Percentiles rank a stretch among this genome's conserved stretches.
These are phyloP conservation scores for Caenorhabditis wallacei DNA, from an alignment of 2,888 invertebrate species.

Conservation along the genomic window DNA sequence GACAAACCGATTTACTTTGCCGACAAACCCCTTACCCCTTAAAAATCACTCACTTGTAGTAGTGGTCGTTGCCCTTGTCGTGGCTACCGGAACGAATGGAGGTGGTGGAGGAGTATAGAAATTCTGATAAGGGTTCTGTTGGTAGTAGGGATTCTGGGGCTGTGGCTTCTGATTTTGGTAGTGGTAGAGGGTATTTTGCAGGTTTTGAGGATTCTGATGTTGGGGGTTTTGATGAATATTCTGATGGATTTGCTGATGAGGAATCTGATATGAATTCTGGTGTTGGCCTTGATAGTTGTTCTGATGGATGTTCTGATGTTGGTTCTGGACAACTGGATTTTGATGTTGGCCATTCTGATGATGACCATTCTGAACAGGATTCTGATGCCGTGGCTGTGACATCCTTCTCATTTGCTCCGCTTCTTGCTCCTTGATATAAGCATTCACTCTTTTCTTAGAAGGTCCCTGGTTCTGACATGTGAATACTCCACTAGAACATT, in stretches of 20 bases:
- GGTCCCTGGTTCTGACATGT: not conserved
- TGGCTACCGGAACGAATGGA: no score
- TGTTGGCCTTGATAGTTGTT: slow-evolving; percentile 4
- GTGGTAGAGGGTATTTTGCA: no score
- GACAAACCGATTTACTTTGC: no score
- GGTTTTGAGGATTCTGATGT: no score
- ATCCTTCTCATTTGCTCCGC: slow-evolving; percentile 21
- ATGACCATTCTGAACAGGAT: slow-evolving; percentile 6
- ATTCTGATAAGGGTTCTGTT: slow-evolving; percentile 12
- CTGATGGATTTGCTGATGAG: no score
- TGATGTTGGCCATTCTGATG: slow-evolving; percentile 22
- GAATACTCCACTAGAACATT: not conserved
- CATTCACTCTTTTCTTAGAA: slow-evolving; percentile 39
- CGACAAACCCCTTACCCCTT: no score
- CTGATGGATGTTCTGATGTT: slow-evolving; percentile 2
- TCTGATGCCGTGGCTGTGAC: slow-evolving; percentile 13
- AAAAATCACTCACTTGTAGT: slow-evolving; percentile 25
- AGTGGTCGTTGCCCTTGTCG: slow-evolving; percentile 12
- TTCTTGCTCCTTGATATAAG: slow-evolving; percentile 43
- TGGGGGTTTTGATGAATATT: no score
- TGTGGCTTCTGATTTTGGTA: not conserved
- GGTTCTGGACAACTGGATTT: slow-evolving; percentile 3
- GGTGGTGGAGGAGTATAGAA: slow-evolving; percentile 32
- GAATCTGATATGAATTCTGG: not conserved
- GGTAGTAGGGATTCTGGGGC: slow-evolving; percentile 5